Conservation (phyloP, 1,140 invertebrate species). For the Drosophila ogumai region DNA sequence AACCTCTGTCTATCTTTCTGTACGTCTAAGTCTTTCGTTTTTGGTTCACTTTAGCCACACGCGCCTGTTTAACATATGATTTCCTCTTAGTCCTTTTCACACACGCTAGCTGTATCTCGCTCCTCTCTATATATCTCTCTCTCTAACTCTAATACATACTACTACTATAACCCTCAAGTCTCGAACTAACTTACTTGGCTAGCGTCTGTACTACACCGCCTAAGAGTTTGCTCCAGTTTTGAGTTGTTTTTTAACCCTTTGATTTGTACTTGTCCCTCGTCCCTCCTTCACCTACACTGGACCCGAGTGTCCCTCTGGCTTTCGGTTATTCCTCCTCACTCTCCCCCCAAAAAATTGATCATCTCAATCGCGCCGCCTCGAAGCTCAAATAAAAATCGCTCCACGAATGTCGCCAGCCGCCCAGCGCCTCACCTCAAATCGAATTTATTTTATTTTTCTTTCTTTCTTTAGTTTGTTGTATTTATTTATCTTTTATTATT, state of each 20-base stretch:
- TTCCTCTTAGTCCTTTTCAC: slow-evolving; percentile 61
- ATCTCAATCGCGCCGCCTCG: slow-evolving; percentile 49
- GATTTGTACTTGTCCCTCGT: slow-evolving; percentile 27
- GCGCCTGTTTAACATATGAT: slow-evolving; percentile 67
- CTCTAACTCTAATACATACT: slow-evolving; percentile 26
- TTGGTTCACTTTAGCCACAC: slow-evolving; percentile 60
- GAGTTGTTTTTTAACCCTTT: slow-evolving; percentile 31
- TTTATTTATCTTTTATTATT: slow-evolving; percentile 3
- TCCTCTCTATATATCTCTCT: slow-evolving; percentile 19
- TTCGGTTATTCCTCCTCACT: slow-evolving; percentile 18
- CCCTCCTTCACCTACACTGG: slow-evolving; percentile 21
- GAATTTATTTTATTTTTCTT: slow-evolving; percentile 9
- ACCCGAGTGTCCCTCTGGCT: slow-evolving; percentile 25
- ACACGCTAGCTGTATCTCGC: slow-evolving; percentile 55
- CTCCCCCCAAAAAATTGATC: slow-evolving; percentile 1
- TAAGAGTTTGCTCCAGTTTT: slow-evolving; percentile 65
- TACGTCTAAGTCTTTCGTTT: slow-evolving; percentile 70
- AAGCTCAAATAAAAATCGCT: slow-evolving; percentile 30
- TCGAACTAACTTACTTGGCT: slow-evolving; percentile 57
- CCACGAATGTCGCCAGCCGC: slow-evolving; percentile 40
- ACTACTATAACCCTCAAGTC: slow-evolving; percentile 35
- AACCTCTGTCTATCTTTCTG: slow-evolving; percentile 43
- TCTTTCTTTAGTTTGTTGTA: slow-evolving; percentile 22
- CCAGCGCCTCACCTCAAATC: slow-evolving; percentile 40
- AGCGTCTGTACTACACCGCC: slow-evolving; percentile 74